phyloP scores from a whole-genome alignment of 2,113 vertebrate species.

The Mus spicilegus region DNA sequence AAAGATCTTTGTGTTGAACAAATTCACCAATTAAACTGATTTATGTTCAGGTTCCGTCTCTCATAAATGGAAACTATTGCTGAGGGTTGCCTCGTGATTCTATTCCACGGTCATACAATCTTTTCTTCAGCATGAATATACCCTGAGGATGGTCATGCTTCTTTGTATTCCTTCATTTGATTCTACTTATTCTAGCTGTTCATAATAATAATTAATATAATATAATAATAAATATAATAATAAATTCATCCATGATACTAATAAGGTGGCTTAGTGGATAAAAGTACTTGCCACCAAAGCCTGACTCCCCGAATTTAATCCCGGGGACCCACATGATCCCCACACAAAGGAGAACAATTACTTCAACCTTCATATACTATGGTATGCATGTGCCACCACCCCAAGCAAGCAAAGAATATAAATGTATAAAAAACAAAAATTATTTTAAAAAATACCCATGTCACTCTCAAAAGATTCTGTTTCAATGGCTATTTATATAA shows the following conservation, averaged over 20 bases:
- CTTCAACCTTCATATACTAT: neutral
- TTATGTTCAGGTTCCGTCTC: slow-evolving; percentile 78
- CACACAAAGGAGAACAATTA: neutral
- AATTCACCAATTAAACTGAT: slow-evolving; percentile 43
- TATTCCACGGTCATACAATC: slow-evolving; percentile 66
- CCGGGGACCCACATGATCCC: neutral
- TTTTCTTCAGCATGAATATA: slow-evolving; percentile 70
- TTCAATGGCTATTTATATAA: neutral
- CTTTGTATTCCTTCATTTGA: neutral
- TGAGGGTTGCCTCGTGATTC: slow-evolving; percentile 51
- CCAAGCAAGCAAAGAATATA: neutral
- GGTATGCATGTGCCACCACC: neutral
- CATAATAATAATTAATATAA: neutral
- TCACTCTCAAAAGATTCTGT: neutral
- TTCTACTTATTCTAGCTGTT: neutral
- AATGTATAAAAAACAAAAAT: neutral
- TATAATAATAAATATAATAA: neutral
- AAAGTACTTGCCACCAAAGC: neutral
- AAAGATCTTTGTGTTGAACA: slow-evolving; percentile 54
- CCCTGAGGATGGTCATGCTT: neutral
- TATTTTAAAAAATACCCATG: neutral
- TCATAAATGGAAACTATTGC: slow-evolving; percentile 72
- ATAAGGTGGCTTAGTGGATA: too few relatives aligned
- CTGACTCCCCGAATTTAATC: neutral
- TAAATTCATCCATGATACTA: too few relatives aligned